Evolutionary conservation across 2,888 invertebrate genomes (phyloP).

Genomic region (Hypselothyrea guttata): DNA sequence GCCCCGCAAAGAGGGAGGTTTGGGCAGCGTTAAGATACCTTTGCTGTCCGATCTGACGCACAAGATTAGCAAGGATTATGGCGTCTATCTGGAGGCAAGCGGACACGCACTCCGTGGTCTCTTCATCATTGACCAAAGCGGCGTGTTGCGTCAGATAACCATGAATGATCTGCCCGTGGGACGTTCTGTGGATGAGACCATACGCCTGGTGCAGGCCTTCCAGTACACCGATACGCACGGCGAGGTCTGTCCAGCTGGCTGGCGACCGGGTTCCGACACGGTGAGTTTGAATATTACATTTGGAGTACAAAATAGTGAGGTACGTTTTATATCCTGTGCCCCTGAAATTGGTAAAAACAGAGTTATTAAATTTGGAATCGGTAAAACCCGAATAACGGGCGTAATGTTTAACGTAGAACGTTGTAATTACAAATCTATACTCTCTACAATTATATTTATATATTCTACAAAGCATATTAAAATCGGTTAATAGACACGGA

Average conservation of each 20-base stretch:
- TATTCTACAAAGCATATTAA: no score
- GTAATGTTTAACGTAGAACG: no score
- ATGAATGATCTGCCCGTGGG: conserved; percentile 98
- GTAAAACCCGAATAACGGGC: no score
- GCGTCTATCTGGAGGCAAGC: conserved; percentile 94
- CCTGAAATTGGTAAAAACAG: no score
- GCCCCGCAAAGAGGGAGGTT: conserved; percentile 93
- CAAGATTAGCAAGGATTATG: conserved; percentile 95
- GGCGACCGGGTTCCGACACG: conserved; percentile 97
- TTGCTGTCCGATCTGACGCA: conserved; percentile 95
- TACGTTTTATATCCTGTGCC: no score
- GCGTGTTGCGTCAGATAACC: conserved; percentile 94
- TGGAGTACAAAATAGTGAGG: no score
- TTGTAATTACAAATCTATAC: no score
- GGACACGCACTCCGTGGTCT: conserved; percentile 93
- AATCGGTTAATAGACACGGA: no score
- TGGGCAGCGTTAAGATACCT: conserved; percentile 94
- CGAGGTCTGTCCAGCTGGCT: conserved; percentile 97
- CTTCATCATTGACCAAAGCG: conserved; percentile 96
- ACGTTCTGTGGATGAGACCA: conserved; percentile 95
- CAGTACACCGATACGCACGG: conserved; percentile 96
- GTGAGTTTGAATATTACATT: conserved; percentile 86
- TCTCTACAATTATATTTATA: no score
- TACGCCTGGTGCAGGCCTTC: conserved; percentile 96
- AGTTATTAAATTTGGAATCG: no score